phyloP scores from a whole-genome alignment of 2,888 invertebrate species.

The Lottia scabra region DNA sequence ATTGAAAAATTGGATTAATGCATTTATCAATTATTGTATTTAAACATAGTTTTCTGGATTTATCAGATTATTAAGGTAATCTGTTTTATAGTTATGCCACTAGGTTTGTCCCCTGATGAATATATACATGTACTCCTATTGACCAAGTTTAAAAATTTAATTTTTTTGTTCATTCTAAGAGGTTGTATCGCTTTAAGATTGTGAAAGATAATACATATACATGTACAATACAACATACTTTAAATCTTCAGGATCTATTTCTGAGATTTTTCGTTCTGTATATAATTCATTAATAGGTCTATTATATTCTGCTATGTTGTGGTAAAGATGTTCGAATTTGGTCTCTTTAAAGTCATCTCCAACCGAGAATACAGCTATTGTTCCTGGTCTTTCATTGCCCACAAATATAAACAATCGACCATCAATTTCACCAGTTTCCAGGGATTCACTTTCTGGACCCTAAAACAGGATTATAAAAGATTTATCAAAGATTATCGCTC shows the following conservation, averaged over 20 bases:
- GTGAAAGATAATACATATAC: no score
- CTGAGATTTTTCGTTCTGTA: conserved; percentile 28
- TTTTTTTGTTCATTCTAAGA: no score
- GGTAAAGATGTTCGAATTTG: conserved; percentile 40
- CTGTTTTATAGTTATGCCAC: no score
- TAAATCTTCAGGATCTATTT: conserved; percentile 48
- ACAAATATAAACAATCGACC: conserved; percentile 43
- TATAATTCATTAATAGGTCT: conserved; percentile 36
- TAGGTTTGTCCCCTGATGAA: no score
- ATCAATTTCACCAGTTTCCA: conserved; percentile 40
- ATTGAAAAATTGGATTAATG: no score
- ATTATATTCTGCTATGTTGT: conserved; percentile 12
- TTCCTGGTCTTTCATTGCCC: conserved; percentile 51
- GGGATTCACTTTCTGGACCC: conserved; percentile 52
- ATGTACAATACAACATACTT: conserved; percentile 22
- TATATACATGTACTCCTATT: no score
- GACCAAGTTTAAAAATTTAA: no score
- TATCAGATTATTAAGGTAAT: no score
- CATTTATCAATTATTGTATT: no score
- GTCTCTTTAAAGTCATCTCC: conserved; percentile 32
- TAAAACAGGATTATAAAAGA: conserved; percentile 9
- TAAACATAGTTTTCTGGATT: no score
- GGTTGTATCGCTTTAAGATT: no score
- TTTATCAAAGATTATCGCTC: no score
- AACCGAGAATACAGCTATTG: conserved; percentile 45